A percentile compares a stretch with the other conserved stretches of the same genome.
phyloP scores from a whole-genome alignment of 2,797 vertebrate genomes.

The Pipistrellus pipistrellus region DNA sequence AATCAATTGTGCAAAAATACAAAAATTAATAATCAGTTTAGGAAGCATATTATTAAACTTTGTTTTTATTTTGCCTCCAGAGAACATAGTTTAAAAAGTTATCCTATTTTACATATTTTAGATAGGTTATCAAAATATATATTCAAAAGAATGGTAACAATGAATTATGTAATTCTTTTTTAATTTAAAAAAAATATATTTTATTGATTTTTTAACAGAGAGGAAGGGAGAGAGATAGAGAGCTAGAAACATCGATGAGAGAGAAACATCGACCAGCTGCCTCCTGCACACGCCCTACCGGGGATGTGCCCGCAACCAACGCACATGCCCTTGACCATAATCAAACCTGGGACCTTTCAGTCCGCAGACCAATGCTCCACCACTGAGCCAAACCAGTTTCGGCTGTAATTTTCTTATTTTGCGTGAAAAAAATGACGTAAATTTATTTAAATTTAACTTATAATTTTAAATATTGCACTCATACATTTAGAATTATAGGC shows the following conservation, averaged over 20 bases:
- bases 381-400: too few species aligned
- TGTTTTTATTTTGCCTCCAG: slow-evolving; percentile 69
- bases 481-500: slow-evolving; percentile 66
- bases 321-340: too few species aligned
- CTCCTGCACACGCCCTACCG: too few species aligned
- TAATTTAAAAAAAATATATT: too few species aligned
- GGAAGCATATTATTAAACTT: slow-evolving; percentile 67
- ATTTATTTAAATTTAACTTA: slow-evolving; percentile 75
- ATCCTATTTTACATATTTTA: slow-evolving; percentile 72
- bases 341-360: too few species aligned
- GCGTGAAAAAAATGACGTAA: slow-evolving; percentile 63
- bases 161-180: slow-evolving; percentile 73
- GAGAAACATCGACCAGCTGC: too few species aligned
- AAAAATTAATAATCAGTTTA: slow-evolving; percentile 63
- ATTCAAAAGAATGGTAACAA: slow-evolving; percentile 65
- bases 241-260: too few species aligned
- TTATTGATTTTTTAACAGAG: too few species aligned
- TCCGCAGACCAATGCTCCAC: too few species aligned
- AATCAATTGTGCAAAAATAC: slow-evolving; percentile 72
- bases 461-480: slow-evolving; percentile 70
- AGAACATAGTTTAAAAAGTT: slow-evolving; percentile 65
- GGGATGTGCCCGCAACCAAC: too few species aligned
- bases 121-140: slow-evolving; percentile 64
- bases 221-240: too few species aligned
- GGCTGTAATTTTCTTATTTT: slow-evolving; percentile 63